Evolutionary conservation across 2,113 vertebrate species (phyloP), one percentile per base, ranked within the genome.

Genomic region (Eupsittula cactorum): DNA sequence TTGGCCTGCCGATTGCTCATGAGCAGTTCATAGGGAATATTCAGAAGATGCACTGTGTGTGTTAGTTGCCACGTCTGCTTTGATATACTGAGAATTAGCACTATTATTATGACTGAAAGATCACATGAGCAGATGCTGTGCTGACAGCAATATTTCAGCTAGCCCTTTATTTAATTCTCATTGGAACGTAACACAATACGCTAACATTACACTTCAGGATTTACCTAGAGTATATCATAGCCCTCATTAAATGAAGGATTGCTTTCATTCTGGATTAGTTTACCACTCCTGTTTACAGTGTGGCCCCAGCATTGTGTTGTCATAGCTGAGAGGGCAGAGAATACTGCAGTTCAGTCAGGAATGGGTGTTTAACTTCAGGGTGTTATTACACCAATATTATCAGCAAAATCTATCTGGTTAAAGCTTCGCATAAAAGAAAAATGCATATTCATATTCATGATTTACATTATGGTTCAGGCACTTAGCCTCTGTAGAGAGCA

Each of bases 41-140:
- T 90, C 80, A 94, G 87, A 82, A 69, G 78, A 84, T 50, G 74
- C 53, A 63, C 73, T 96, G 65, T 94, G 94, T 96, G 82, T 93
- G 96, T 94, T 97, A 94, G 68, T 44, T 94, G 88, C 90, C 76
- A 81, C 1, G 86, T 83, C 92, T 97, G 85, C 79, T 90, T 92
- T 6, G 94, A 96, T 96, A 94, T 78, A 42, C 82, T 86, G 95
- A 88, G 95, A 96, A 90, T 95, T 93, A 96, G 44, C 85, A 83
- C 60, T 81, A 95, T 93, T 96, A 95, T 96, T 96, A 93, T 96
- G 95, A 96, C 93, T 94, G 78, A 94, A 95, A 92, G 93, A 95
- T 96, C 93, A 96, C 55, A 96, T 33, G 65, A 96, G 69, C 94
- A 97, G 96, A 95, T 96, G 92, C 90, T 96, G 64, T 75, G 88